phyloP scores from a whole-genome alignment of 1,140 invertebrate genomes.

The Lucilia cuprina region DNA sequence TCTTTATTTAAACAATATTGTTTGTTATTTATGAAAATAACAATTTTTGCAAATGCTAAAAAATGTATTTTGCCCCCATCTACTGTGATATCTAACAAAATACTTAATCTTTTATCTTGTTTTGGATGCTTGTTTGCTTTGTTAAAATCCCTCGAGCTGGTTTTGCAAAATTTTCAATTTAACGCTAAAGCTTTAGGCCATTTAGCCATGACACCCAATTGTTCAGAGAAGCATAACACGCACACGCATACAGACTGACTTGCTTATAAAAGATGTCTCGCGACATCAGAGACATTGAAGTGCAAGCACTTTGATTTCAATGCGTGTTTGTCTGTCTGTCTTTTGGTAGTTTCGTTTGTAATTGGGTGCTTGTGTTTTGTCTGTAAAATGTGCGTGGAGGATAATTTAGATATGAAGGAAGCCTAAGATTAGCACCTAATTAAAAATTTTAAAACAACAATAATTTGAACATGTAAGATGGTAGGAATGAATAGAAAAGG shows the following conservation, averaged over 20 bases:
- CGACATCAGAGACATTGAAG: neutral
- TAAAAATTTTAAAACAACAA: too few species aligned
- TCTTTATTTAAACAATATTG: neutral
- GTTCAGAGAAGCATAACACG: neutral
- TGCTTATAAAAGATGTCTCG: neutral
- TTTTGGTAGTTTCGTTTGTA: too few species aligned
- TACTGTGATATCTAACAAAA: neutral
- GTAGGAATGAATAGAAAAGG: too few species aligned
- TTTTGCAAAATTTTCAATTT: constrained; percentile 11
- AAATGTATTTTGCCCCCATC: neutral
- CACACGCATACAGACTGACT: neutral
- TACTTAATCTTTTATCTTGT: neutral
- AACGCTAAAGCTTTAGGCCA: constrained; percentile 6
- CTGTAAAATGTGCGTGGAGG: too few species aligned
- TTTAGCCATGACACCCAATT: constrained; percentile 1
- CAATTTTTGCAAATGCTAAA: too few species aligned
- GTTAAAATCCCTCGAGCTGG: neutral
- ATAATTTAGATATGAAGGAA: too few species aligned
- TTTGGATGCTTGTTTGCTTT: neutral
- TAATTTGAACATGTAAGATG: too few species aligned
- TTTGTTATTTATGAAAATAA: neutral
- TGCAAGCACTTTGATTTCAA: neutral
- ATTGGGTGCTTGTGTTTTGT: too few species aligned
- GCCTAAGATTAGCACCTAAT: too few species aligned
- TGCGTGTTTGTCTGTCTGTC: too few species aligned